A percentile compares a stretch with the other conserved stretches of the same genome.
These are phyloP conservation scores for Luehdorfia chinensis DNA, from an alignment of 1,140 invertebrate genomes.

Conservation along the genomic window DNA sequence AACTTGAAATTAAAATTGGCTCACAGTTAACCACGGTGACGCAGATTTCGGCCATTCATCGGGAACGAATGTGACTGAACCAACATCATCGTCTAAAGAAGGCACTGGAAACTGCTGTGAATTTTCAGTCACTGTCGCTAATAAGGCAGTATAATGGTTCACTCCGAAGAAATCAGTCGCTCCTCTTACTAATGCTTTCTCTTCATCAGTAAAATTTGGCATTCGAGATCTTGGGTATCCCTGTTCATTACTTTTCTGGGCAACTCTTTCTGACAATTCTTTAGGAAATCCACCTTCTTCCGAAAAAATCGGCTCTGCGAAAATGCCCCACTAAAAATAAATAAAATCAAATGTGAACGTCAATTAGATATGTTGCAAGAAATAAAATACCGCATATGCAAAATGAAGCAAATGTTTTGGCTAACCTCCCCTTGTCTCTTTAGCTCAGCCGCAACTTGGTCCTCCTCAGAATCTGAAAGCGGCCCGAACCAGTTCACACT, in stretches of 20 bases:
- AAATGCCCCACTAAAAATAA: slow-evolving; percentile 37
- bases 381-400: slow-evolving; percentile 29
- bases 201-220: slow-evolving; percentile 32
- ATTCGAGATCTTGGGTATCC: slow-evolving; percentile 61
- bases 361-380: slow-evolving; percentile 20
- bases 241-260: slow-evolving; percentile 60
- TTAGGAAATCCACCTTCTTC: slow-evolving; percentile 77
- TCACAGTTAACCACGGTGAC: slow-evolving; percentile 4
- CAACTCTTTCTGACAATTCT: slow-evolving; percentile 72
- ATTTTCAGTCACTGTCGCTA: neutral
- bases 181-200: neutral
- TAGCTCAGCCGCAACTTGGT: slow-evolving; percentile 72
- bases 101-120: neutral
- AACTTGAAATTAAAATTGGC: neutral
- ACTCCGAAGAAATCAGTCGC: slow-evolving; percentile 3
- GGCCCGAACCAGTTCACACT: slow-evolving; percentile 78
- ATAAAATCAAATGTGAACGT: slow-evolving; percentile 15
- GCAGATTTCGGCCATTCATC: slow-evolving; percentile 5
- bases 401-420: slow-evolving; percentile 5
- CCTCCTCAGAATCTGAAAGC: slow-evolving; percentile 54
- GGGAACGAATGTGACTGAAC: neutral
- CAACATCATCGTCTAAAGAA: neutral
- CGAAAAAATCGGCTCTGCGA: slow-evolving; percentile 67
- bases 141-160: slow-evolving; percentile 3
- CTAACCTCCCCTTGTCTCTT: slow-evolving; percentile 61